phyloP scores from a whole-genome alignment of 2,113 vertebrate species.

The Canis aureus region DNA sequence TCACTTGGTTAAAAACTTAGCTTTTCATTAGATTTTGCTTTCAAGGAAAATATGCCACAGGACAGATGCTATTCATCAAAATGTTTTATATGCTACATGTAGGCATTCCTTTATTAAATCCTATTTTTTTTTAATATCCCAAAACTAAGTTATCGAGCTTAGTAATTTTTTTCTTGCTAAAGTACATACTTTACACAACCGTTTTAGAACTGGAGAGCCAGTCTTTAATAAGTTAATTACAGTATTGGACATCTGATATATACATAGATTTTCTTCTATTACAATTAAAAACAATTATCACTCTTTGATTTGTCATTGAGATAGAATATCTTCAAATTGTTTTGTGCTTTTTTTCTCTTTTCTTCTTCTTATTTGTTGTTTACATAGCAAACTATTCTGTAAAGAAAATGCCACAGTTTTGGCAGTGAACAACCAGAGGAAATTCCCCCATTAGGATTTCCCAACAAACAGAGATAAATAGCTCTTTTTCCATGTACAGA shows the following conservation, averaged over 20 bases:
- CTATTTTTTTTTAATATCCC: constrained; percentile 82
- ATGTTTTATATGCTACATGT: constrained; percentile 89
- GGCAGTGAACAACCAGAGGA: constrained; percentile 89
- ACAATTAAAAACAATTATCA: constrained; percentile 89
- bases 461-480: constrained; percentile 88
- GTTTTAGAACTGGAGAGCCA: constrained; percentile 89
- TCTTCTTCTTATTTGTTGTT: constrained; percentile 34
- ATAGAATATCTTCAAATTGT: constrained; percentile 86
- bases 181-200: constrained; percentile 90
- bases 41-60: constrained; percentile 82
- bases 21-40: constrained; percentile 82
- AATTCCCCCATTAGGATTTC: constrained; percentile 78
- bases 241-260: constrained; percentile 90
- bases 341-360: constrained; percentile 89
- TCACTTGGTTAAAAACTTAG: constrained; percentile 79
- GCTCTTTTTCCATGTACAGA: constrained; percentile 87
- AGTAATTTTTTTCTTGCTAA: constrained; percentile 81
- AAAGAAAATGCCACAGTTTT: constrained; percentile 89
- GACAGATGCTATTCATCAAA: constrained; percentile 84
- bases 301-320: constrained; percentile 86
- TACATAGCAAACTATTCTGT: constrained; percentile 86
- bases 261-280: constrained; percentile 88
- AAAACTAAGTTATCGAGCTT: constrained; percentile 87
- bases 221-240: constrained; percentile 91
- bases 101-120: constrained; percentile 87